phyloP scores from a whole-genome alignment of 2,113 vertebrate species.

The Orycteropus afer region DNA sequence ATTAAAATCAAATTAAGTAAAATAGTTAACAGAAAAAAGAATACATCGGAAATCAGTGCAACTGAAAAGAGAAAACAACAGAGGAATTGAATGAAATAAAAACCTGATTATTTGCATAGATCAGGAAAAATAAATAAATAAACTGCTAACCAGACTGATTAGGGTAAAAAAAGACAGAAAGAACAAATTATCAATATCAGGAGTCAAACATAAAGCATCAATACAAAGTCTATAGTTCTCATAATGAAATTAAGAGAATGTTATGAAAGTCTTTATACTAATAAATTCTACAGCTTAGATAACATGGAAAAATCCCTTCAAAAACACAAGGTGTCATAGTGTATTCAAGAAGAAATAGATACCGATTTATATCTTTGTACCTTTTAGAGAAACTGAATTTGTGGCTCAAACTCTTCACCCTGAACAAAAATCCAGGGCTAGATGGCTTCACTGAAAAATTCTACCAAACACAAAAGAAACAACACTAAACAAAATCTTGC shows the following conservation, averaged over 20 bases:
- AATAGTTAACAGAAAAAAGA: neutral
- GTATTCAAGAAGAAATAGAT: neutral
- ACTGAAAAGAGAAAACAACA: neutral
- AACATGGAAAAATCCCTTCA: neutral
- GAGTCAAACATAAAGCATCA: neutral
- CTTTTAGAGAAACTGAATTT: neutral
- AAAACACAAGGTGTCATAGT: neutral
- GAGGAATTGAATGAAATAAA: neutral
- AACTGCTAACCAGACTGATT: neutral
- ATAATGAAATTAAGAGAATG: neutral
- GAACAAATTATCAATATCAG: neutral
- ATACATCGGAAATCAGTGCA: neutral
- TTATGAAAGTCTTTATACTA: neutral
- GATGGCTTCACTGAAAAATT: neutral
- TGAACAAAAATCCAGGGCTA: neutral
- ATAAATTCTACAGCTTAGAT: neutral
- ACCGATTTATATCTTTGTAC: neutral
- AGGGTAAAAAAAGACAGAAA: neutral
- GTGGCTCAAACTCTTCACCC: neutral
- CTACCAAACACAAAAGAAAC: neutral
- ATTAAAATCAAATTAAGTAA: slow-evolving; percentile 5
- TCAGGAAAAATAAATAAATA: neutral
- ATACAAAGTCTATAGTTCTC: neutral
- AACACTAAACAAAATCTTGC: neutral
- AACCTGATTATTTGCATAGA: neutral